Conservation (phyloP, 2,888 invertebrate genomes). For the Troilus luridus region DNA sequence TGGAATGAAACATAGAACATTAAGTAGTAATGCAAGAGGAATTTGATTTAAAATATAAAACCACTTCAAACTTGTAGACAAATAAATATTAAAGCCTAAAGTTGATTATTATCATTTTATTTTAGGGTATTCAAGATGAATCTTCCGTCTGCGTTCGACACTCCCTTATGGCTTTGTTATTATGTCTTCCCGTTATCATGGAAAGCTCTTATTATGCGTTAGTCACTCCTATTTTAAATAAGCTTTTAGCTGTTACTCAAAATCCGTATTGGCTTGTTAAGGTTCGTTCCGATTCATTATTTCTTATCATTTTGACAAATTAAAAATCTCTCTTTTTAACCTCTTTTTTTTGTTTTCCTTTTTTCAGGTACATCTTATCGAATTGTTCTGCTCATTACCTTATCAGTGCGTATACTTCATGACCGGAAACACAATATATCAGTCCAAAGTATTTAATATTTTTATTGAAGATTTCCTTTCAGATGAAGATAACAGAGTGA, state of each 20-base stretch:
- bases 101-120: slow-evolving; percentile 64
- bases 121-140: slow-evolving; percentile 80
- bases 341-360: slow-evolving; percentile 4
- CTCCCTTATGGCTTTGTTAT: slow-evolving; percentile 76
- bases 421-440: slow-evolving; percentile 72
- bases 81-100: too few relatives aligned
- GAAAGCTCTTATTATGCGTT: slow-evolving; percentile 75
- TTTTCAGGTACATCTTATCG: slow-evolving; percentile 76
- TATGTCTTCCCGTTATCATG: slow-evolving; percentile 75
- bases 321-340: not conserved
- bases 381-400: slow-evolving; percentile 75
- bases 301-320: slow-evolving; percentile 63
- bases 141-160: slow-evolving; percentile 83
- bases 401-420: slow-evolving; percentile 75
- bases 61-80: too few relatives aligned
- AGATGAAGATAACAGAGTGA: slow-evolving; percentile 84
- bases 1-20: too few relatives aligned
- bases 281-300: slow-evolving; percentile 70
- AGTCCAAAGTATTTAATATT: slow-evolving; percentile 74
- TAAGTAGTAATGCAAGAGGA: too few relatives aligned
- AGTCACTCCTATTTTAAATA: slow-evolving; percentile 74
- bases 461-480: slow-evolving; percentile 77
- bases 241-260: slow-evolving; percentile 76
- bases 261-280: slow-evolving; percentile 91
- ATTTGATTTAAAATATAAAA: too few relatives aligned